These are phyloP conservation scores for Clinocottus analis DNA, from an alignment of 2,113 vertebrate species.

Conservation along the genomic window DNA sequence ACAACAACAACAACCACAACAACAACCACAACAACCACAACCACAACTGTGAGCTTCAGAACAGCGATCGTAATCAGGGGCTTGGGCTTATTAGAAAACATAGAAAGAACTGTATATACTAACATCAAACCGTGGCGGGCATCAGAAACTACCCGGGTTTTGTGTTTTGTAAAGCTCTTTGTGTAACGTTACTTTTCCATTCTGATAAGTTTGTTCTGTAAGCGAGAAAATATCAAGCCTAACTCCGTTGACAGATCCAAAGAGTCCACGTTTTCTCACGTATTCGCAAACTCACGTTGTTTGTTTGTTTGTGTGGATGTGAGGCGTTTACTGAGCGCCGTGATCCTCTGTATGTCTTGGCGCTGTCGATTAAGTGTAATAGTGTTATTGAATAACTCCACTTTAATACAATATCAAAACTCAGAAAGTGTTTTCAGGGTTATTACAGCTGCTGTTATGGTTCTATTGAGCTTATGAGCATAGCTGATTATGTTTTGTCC, in stretches of 20 bases:
- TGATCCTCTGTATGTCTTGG: background rate
- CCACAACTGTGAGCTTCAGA: constrained; percentile 11
- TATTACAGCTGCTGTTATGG: background rate
- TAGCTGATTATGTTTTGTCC: background rate
- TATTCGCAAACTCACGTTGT: accelerated
- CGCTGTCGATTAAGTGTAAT: background rate
- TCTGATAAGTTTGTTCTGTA: constrained; percentile 4
- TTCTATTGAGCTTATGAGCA: background rate
- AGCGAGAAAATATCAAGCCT: constrained; percentile 6
- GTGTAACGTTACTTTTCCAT: constrained; percentile 5
- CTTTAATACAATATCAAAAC: background rate
- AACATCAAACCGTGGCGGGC: background rate
- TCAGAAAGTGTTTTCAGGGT: background rate
- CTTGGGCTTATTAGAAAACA: background rate
- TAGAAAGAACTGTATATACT: background rate
- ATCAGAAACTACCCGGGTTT: too few species aligned
- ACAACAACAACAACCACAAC: constrained; percentile 48
- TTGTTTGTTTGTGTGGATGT: too few species aligned
- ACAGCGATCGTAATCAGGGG: background rate
- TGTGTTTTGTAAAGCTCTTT: background rate
- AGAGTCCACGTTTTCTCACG: accelerated
- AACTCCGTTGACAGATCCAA: background rate
- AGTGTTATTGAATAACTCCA: background rate
- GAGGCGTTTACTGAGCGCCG: accelerated
- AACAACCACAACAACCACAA: too few species aligned